These are phyloP conservation scores for Araneus ventricosus DNA, from an alignment of 1,140 invertebrate species.

Conservation along the genomic window DNA sequence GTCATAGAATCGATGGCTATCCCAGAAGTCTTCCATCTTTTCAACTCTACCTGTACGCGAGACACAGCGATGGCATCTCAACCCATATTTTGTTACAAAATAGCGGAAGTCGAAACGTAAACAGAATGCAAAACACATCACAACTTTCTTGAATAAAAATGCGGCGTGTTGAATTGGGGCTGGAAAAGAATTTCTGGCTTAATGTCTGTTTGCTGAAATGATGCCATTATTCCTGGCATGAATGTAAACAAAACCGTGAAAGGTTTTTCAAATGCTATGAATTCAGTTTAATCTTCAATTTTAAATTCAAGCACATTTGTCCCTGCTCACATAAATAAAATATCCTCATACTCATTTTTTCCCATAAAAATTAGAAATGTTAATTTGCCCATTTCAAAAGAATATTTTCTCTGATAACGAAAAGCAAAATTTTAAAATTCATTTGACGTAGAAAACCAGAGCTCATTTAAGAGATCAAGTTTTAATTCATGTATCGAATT, in stretches of 20 bases:
- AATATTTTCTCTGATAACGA: too few relatives aligned
- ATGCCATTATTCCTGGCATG: not conserved
- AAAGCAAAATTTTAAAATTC: too few relatives aligned
- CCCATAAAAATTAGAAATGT: too few relatives aligned
- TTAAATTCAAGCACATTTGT: too few relatives aligned
- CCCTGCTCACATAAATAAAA: too few relatives aligned
- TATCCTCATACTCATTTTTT: too few relatives aligned
- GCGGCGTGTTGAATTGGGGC: not conserved
- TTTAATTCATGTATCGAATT: too few relatives aligned
- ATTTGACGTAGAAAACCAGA: too few relatives aligned
- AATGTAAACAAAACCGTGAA: not conserved
- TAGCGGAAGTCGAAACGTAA: conserved; percentile 30
- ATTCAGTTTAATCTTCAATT: too few relatives aligned
- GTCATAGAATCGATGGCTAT: conserved; percentile 64
- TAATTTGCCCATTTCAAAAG: too few relatives aligned
- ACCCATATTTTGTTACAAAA: conserved; percentile 60
- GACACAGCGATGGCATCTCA: conserved; percentile 25
- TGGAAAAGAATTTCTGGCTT: not conserved
- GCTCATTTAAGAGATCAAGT: too few relatives aligned
- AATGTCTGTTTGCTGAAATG: not conserved
- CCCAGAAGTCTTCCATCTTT: conserved; percentile 20
- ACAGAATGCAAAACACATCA: not conserved
- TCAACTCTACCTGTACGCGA: conserved; percentile 63
- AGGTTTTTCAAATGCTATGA: not conserved
- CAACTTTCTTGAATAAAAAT: not conserved